A percentile compares a stretch with the other conserved stretches of the same genome.
These are phyloP conservation scores for Acestrorhynchus altus DNA, from an alignment of 2,797 vertebrate species.

Conservation along the genomic window DNA sequence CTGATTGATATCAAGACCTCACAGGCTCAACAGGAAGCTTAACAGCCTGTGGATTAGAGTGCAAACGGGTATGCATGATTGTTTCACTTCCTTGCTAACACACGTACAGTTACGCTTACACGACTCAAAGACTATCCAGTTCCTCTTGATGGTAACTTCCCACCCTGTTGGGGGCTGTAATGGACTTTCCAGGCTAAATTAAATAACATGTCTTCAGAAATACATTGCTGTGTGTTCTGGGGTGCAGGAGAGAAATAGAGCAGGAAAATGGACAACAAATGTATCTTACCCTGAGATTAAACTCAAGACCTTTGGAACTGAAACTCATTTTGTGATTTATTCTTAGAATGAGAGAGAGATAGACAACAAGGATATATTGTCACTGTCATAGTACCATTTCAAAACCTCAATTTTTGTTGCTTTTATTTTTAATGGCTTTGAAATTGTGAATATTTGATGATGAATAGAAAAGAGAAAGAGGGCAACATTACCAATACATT, in stretches of 20 bases:
- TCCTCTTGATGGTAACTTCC: conserved; percentile 48
- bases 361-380: too few relatives aligned
- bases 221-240: conserved; percentile 52
- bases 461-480: too few relatives aligned
- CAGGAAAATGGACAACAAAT: background rate
- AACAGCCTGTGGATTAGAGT: conserved; percentile 12
- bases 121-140: conserved; percentile 46
- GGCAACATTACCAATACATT: too few relatives aligned
- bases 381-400: too few relatives aligned
- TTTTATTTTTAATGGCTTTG: too few relatives aligned
- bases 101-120: conserved; percentile 10
- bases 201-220: conserved; percentile 62
- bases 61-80: conserved; percentile 22
- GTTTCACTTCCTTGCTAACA: conserved; percentile 11
- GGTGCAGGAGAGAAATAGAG: background rate
- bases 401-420: too few relatives aligned
- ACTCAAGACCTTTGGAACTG: background rate
- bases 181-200: conserved; percentile 65
- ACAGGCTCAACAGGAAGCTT: conserved; percentile 29
- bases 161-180: conserved; percentile 57
- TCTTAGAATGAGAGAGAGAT: too few relatives aligned
- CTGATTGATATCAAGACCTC: conserved; percentile 38
- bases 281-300: background rate
- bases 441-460: too few relatives aligned
- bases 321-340: too few relatives aligned